Evolutionary conservation across 2,113 vertebrate genomes (phyloP).

Genomic region (Tylochromis polylepis): DNA sequence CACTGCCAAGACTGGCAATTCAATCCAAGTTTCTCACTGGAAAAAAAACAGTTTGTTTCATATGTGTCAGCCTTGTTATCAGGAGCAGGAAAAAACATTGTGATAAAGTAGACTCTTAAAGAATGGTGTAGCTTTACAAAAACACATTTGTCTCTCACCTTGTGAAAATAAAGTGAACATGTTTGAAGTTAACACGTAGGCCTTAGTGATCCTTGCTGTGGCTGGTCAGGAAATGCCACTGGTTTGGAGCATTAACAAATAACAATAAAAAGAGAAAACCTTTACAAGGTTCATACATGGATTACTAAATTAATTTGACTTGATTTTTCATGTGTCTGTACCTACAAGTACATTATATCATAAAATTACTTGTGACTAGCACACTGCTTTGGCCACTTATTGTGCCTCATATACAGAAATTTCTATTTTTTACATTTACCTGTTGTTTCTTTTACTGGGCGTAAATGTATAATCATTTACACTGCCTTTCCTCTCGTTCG

Average conservation of each 20-base stretch:
- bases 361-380: neutral
- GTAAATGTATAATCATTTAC: neutral
- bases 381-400: neutral
- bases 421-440: neutral
- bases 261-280: neutral
- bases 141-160: neutral
- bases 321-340: neutral
- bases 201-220: neutral
- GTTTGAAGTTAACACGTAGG: neutral
- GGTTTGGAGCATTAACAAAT: neutral
- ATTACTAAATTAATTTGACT: neutral
- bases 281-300: neutral
- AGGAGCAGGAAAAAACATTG: slow-evolving; percentile 11
- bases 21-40: neutral
- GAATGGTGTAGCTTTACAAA: neutral
- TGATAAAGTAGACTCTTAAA: slow-evolving; percentile 30
- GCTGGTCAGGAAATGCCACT: slow-evolving; percentile 19
- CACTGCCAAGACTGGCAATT: neutral
- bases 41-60: slow-evolving; percentile 6
- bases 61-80: slow-evolving; percentile 4
- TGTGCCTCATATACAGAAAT: neutral
- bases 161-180: neutral
- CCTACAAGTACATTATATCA: neutral
- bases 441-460: neutral
- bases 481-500: neutral